Conservation (phyloP, 2,113 vertebrate species). For the Ranitomeya variabilis region DNA sequence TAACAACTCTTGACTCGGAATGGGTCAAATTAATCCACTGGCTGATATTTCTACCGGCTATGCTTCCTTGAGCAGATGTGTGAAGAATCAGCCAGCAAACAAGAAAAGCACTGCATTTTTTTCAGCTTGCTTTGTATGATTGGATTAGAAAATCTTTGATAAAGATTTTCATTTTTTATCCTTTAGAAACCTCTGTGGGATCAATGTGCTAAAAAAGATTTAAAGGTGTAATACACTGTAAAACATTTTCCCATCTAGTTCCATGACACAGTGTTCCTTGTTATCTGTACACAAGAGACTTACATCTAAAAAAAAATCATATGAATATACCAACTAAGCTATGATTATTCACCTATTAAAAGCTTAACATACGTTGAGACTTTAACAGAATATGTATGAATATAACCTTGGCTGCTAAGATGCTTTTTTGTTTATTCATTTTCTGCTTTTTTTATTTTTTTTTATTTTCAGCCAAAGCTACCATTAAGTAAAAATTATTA, state of each 20-base stretch:
- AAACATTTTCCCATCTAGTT: neutral
- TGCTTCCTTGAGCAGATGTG: slow-evolving; percentile 13
- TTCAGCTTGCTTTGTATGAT: neutral
- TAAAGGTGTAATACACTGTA: neutral
- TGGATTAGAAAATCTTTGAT: neutral
- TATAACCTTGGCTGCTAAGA: too few species aligned
- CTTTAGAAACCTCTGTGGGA: neutral
- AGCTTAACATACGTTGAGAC: too few species aligned
- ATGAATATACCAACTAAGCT: neutral
- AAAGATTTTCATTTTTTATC: neutral
- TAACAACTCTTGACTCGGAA: slow-evolving; percentile 4
- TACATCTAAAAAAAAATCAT: neutral
- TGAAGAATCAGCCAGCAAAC: neutral
- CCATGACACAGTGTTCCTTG: neutral
- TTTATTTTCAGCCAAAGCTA: too few species aligned
- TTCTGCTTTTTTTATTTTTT: too few species aligned
- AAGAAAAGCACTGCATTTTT: neutral
- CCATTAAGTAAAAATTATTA: too few species aligned
- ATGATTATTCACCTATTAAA: too few species aligned
- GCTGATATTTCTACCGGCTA: slow-evolving; percentile 14
- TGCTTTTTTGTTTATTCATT: too few species aligned
- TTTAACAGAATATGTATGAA: too few species aligned
- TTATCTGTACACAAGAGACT: neutral
- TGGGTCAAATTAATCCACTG: slow-evolving; percentile 2
- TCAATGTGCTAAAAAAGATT: neutral